Evolutionary conservation across 1,140 invertebrate species (phyloP).

Genomic region (Mamestra configurata): DNA sequence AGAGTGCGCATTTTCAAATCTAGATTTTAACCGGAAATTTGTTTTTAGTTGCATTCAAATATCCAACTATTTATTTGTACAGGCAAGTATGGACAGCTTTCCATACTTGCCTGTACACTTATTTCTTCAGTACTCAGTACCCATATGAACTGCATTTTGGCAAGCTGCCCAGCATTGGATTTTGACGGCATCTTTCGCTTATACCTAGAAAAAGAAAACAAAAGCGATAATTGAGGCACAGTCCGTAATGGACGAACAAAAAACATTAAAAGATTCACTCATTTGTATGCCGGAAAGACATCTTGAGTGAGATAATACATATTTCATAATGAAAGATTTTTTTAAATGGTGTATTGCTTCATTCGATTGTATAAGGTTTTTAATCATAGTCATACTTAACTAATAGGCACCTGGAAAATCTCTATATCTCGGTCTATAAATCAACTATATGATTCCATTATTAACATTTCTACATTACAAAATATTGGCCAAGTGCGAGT

Average conservation of each 20-base stretch:
- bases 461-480: too few species aligned
- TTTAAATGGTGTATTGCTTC: neutral
- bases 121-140: neutral
- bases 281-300: constrained; percentile 39
- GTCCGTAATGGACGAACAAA: constrained; percentile 42
- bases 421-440: neutral
- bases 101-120: neutral
- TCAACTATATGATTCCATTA: too few species aligned
- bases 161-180: constrained; percentile 57
- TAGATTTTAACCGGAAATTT: too few species aligned
- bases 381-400: constrained; percentile 2
- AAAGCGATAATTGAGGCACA: constrained; percentile 60
- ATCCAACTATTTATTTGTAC: too few species aligned
- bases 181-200: constrained; percentile 64
- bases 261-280: constrained; percentile 33
- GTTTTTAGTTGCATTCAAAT: too few species aligned
- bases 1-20: neutral
- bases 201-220: constrained; percentile 49
- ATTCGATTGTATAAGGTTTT: neutral
- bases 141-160: constrained; percentile 60
- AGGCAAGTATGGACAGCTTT: neutral
- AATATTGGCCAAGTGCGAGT: too few species aligned
- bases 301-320: constrained; percentile 30
- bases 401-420: neutral
- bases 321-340: neutral